Conservation (phyloP, 2,113 vertebrate species). For the Leucosticte australis region DNA sequence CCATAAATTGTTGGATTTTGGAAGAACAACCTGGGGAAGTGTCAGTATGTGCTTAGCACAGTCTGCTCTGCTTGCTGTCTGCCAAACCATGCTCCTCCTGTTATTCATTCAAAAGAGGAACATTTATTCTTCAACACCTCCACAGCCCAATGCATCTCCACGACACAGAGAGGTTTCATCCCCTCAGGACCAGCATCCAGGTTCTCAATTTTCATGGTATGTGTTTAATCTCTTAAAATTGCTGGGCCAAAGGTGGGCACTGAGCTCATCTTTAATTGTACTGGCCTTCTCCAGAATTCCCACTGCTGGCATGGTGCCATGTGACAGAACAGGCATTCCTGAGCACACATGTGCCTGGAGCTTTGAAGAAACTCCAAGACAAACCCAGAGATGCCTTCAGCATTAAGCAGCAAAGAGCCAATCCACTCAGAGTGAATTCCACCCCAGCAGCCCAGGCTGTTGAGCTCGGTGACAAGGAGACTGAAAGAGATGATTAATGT, state of each 20-base stretch:
- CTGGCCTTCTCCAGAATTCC: not conserved
- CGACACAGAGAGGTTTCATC: not conserved
- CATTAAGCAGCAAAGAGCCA: not conserved
- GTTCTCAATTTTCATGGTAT: not conserved
- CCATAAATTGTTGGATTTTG: not conserved
- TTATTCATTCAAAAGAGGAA: not conserved
- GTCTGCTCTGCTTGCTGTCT: not conserved
- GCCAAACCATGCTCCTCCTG: not conserved
- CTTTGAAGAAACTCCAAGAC: conserved; percentile 5
- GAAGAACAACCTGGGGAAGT: not conserved
- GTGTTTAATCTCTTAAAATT: not conserved
- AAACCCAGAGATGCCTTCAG: not conserved
- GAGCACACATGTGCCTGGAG: not conserved
- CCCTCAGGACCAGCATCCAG: not conserved
- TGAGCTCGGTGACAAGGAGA: not conserved
- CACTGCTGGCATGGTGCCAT: not conserved
- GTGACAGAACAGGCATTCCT: not conserved
- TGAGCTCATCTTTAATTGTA: not conserved
- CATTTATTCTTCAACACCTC: not conserved
- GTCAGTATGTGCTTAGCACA: not conserved
- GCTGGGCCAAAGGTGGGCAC: not conserved
- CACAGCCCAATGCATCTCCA: not conserved
- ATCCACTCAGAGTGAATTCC: not conserved
- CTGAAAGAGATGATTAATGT: not conserved
- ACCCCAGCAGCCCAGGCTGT: not conserved